A percentile compares a stretch with the other conserved stretches of the same genome.
Evolutionary conservation across 1,140 invertebrate species (phyloP).

Genomic region (Eumeta japonica): DNA sequence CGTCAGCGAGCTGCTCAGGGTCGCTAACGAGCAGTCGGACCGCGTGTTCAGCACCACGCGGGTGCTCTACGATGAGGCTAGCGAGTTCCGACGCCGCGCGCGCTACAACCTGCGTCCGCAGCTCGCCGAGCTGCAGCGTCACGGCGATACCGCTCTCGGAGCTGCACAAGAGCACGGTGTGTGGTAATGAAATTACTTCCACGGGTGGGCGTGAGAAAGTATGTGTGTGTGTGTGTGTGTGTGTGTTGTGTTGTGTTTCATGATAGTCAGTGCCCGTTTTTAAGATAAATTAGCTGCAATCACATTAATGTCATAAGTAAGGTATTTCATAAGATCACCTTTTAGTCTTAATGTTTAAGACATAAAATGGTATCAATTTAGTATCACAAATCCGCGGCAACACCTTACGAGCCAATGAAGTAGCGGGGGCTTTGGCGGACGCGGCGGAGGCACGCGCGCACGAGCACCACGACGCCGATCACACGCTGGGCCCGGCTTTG

Average conservation of each 20-base stretch:
- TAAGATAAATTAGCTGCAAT: too few species aligned
- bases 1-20: slow-evolving; percentile 15
- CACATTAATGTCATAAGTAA: too few species aligned
- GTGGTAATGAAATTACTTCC: too few species aligned
- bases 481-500: slow-evolving; percentile 62
- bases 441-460: slow-evolving; percentile 57
- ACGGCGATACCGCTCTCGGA: slow-evolving; percentile 46
- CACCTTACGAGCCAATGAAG: slow-evolving; percentile 56
- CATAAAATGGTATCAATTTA: too few species aligned
- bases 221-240: too few species aligned
- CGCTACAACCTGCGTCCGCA: slow-evolving; percentile 46
- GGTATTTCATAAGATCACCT: too few species aligned
- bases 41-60: slow-evolving; percentile 52
- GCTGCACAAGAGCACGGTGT: slow-evolving; percentile 49
- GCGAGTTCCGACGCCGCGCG: slow-evolving; percentile 45
- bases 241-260: too few species aligned
- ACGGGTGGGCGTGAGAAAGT: too few species aligned
- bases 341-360: too few species aligned
- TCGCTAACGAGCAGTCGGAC: slow-evolving; percentile 33
- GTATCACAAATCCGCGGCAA: slow-evolving; percentile 62
- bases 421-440: slow-evolving; percentile 54
- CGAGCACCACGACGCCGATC: slow-evolving; percentile 63
- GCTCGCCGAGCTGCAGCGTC: slow-evolving; percentile 40
- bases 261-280: too few species aligned
- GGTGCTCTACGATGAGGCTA: slow-evolving; percentile 53